A percentile compares a stretch with the other conserved stretches of the same genome.
Evolutionary conservation across 35 echinoderm and acorn worm genomes (phyloP).

Genomic region (Eucidaris tribuloides): DNA sequence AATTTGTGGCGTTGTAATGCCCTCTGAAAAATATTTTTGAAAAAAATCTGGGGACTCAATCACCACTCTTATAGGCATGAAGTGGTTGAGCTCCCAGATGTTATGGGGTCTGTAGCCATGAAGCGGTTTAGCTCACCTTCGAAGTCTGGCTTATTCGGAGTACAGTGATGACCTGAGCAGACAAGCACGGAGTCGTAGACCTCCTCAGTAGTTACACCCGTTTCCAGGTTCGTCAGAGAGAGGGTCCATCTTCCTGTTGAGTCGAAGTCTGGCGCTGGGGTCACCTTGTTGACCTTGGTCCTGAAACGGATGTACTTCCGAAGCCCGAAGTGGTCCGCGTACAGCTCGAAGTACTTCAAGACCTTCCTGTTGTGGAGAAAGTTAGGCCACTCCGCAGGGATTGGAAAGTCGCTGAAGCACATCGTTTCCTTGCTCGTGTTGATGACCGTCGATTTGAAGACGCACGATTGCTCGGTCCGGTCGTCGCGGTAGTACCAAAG

Average conservation of each 20-base stretch:
- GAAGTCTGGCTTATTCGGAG: slow-evolving; percentile 56
- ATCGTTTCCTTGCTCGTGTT: slow-evolving; percentile 86
- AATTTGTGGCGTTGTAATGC: no score
- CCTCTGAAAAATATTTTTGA: no score
- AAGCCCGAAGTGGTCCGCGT: slow-evolving; percentile 68
- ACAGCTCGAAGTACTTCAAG: slow-evolving; percentile 60
- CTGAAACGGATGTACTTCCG: slow-evolving; percentile 55
- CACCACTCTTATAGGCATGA: no score
- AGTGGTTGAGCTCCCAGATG: no score
- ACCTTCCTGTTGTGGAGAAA: slow-evolving; percentile 53
- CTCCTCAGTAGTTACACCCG: not conserved
- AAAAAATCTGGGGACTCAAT: no score
- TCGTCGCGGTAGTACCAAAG: slow-evolving; percentile 80
- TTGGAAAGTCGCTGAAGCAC: slow-evolving; percentile 92
- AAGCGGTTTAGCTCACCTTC: not conserved
- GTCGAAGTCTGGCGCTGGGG: slow-evolving; percentile 26
- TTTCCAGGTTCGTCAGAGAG: not conserved
- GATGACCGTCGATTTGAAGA: slow-evolving; percentile 75
- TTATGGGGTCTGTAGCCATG: no score
- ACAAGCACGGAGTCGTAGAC: slow-evolving; percentile 70
- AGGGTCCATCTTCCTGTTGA: slow-evolving; percentile 71
- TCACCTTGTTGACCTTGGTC: slow-evolving; percentile 42
- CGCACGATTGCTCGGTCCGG: slow-evolving; percentile 1
- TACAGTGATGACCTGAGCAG: slow-evolving; percentile 72
- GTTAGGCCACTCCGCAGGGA: slow-evolving; percentile 72